A percentile compares a stretch with the other conserved stretches of the same genome.
Evolutionary conservation across 2,888 invertebrate genomes (phyloP).

Genomic region (Meghimatium bilineatum): DNA sequence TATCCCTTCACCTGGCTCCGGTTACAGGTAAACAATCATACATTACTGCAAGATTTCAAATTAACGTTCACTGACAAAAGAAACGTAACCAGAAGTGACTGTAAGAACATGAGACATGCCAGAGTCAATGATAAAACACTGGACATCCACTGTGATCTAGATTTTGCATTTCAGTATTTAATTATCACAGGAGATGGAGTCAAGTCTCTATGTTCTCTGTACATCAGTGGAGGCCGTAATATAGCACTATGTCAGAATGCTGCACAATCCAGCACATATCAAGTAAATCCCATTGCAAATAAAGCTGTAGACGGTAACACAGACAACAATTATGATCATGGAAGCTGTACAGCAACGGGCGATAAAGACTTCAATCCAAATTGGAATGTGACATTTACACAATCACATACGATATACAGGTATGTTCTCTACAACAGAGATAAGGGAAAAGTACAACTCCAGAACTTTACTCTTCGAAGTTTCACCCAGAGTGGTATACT

Average conservation of each 20-base stretch:
- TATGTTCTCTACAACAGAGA: constrained; percentile 1
- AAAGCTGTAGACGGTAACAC: constrained; percentile 16
- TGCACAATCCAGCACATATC: neutral
- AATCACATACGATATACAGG: neutral
- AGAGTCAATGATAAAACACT: constrained; percentile 5
- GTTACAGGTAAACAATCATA: neutral
- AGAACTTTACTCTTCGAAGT: neutral
- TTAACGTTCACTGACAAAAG: neutral
- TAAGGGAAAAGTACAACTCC: neutral
- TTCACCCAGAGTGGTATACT: neutral
- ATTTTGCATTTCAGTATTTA: neutral
- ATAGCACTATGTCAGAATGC: neutral
- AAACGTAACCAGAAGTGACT: neutral
- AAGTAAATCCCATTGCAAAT: neutral
- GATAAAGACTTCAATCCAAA: neutral
- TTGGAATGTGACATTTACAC: neutral
- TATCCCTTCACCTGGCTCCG: constrained; percentile 5
- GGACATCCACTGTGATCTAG: constrained; percentile 16
- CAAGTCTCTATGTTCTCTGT: constrained; percentile 11
- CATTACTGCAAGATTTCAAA: constrained; percentile 2
- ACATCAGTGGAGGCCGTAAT: constrained; percentile 26
- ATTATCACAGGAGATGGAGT: constrained; percentile 1
- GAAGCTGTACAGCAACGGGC: neutral
- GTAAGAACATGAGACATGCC: constrained; percentile 3
- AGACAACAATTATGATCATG: neutral